A percentile compares a stretch with the other conserved stretches of the same genome.
phyloP scores from a whole-genome alignment of 2,797 vertebrate genomes.

The Pempheris klunzingeri region DNA sequence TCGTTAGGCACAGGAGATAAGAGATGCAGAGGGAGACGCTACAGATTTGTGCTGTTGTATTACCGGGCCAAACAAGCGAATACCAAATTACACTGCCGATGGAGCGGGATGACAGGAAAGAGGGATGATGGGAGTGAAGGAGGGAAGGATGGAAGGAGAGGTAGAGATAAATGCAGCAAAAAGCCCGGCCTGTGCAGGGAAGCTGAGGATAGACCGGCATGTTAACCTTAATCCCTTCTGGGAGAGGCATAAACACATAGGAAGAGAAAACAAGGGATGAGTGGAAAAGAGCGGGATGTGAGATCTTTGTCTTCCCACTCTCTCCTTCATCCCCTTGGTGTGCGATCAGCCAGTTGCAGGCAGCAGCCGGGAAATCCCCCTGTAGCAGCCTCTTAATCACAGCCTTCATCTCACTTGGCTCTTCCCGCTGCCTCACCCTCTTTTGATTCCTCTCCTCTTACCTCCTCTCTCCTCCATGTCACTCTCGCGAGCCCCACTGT shows the following conservation, averaged over 20 bases:
- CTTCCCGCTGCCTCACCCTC: constrained; percentile 49
- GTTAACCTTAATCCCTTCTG: constrained; percentile 81
- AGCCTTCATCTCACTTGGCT: constrained; percentile 71
- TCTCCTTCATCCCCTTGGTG: constrained; percentile 70
- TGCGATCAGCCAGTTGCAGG: constrained; percentile 76
- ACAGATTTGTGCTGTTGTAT: constrained; percentile 74
- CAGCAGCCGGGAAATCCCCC: constrained; percentile 76
- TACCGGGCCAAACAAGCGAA: constrained; percentile 64
- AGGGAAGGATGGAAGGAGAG: constrained; percentile 29
- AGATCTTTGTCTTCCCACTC: constrained; percentile 77
- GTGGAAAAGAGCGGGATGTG: constrained; percentile 68
- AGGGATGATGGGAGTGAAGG: constrained; percentile 53
- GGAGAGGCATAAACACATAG: constrained; percentile 68
- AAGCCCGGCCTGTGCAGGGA: constrained; percentile 50
- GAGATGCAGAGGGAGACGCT: constrained; percentile 68
- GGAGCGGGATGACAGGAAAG: constrained; percentile 62
- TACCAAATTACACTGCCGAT: constrained; percentile 71
- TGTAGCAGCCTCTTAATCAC: constrained; percentile 75
- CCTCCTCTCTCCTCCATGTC: constrained; percentile 35
- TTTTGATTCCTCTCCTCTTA: constrained; percentile 12
- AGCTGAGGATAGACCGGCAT: constrained; percentile 71
- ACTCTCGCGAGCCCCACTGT: constrained; percentile 17
- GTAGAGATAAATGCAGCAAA: constrained; percentile 62
- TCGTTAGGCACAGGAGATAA: constrained; percentile 78
- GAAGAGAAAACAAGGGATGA: constrained; percentile 71